Base-by-base conservation (phyloP, 2,797 vertebrate species). In the Gallinago solitaria region DNA sequence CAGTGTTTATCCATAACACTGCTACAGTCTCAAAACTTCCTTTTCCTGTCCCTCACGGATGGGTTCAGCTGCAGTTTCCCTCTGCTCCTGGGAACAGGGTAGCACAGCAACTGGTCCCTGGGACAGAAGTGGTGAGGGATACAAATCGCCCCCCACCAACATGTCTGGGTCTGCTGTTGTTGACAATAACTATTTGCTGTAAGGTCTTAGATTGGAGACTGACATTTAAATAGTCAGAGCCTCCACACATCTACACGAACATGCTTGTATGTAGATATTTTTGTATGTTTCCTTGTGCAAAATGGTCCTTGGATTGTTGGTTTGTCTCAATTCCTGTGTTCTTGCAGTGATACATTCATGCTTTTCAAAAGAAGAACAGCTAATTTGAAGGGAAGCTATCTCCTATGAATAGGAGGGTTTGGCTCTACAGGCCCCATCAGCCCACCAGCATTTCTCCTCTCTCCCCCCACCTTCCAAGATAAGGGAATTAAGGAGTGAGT, bases 201-300 rank as follows among this genome's bases (percentile, higher is more conserved):
- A 8, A 73, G 24, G 25, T 33, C 9, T 75, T 60, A 24, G 32
- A 4, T 0, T n/a, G 1, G 27, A 47, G 20, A 50, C 30, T 70
- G 73, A 18, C 3, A 32, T 13, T 4, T 12, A 27, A 48, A 7
- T 1, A 51, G 35, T 37, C 33, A 32, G 41, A 79, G 6, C 23
- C 12, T 37, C 60, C 45, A 19, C 2, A 1, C 12, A 9, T 53
- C 50, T 50, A 19, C 11, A 19, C 19, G 45, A n/a, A 27, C 1
- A 0, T 9, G 11, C 28, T 33, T 61, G 37, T 37, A 65, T 33
- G 11, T 9, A 0, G 1, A 1, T 54, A 56, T 19, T 1, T 73
- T 47, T 28, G 9, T 9, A 2, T 5, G 16, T 32, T 23, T 84
- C 30, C 56, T 35, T 32, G 32, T 74, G 71, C 35, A 53, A 64